Evolutionary conservation across 2,113 vertebrate species (phyloP), one percentile per base, ranked within the genome.

Genomic region (Plecotus auritus): DNA sequence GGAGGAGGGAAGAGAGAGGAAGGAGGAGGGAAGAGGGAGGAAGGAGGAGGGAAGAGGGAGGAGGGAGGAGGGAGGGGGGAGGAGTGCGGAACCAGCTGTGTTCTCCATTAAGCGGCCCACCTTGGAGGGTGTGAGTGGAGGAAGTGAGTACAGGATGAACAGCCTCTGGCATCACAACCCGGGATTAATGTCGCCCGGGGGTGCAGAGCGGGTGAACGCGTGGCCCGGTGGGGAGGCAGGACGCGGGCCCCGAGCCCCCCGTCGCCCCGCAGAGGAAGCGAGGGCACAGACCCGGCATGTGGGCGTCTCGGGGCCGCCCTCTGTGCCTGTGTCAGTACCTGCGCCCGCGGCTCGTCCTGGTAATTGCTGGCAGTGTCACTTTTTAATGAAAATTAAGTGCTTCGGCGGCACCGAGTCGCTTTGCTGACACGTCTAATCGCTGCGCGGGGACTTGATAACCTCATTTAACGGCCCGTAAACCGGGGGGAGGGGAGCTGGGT

Each of bases 331-430:
- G 28, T 0, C 45, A 97, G 90, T 66, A 84, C 85, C 54, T 1
- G 4, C 0, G 20, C 35, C 78, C 85, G 97, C 0, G 1, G 61
- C 61, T 93, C 13, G 97, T 97, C 98, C 98, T 97, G 97, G 81
- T 80, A 96, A 98, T 87, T 82, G 84, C 97, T 97, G 7, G 0
- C 98, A 97, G 97, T 96, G 98, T 98, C 98, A 91, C 59, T 66
- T 96, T 98, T 98, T 98, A 98, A 98, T 98, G 98, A 98, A 98
- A 98, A 98, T 98, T 86, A 98, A 98, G 97, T 97, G 97, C 97
- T 97, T 97, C 93, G 56, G 93, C 91, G 89, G 97, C 94, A 96
- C 96, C 95, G 94, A 97, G 95, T 42, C 95, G 96, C 98, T 97
- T 96, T 20, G 17, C 73, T 66, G 97, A 97, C 98, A 97, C 73